These are phyloP conservation scores for Pachycephus smyrnensis DNA, from an alignment of 2,888 invertebrate genomes.

Conservation along the genomic window DNA sequence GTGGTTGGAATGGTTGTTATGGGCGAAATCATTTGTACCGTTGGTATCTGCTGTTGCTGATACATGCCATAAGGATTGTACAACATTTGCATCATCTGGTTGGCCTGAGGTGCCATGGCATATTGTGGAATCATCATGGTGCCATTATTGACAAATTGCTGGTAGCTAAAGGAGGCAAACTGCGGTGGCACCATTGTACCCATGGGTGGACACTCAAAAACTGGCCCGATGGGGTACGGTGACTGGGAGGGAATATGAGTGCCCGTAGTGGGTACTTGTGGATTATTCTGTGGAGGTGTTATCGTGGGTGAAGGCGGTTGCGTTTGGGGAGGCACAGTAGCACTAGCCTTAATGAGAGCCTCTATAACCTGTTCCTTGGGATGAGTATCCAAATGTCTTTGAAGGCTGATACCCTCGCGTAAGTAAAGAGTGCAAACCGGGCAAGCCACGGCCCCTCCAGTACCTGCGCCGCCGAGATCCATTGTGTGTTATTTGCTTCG, in stretches of 20 bases:
- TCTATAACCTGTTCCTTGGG: slow-evolving; percentile 90
- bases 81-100: slow-evolving; percentile 69
- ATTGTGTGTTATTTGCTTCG: slow-evolving; percentile 24
- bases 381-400: slow-evolving; percentile 86
- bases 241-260: slow-evolving; percentile 50
- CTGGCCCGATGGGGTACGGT: slow-evolving; percentile 60
- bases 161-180: slow-evolving; percentile 70
- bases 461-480: slow-evolving; percentile 33
- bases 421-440: slow-evolving; percentile 88
- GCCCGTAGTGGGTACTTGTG: slow-evolving; percentile 32
- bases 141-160: slow-evolving; percentile 71
- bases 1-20: slow-evolving; percentile 60
- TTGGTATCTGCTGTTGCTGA: slow-evolving; percentile 69
- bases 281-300: slow-evolving; percentile 49
- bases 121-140: slow-evolving; percentile 70
- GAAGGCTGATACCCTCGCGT: slow-evolving; percentile 84
- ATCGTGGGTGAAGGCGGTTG: slow-evolving; percentile 54
- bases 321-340: slow-evolving; percentile 54
- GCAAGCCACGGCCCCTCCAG: slow-evolving; percentile 70
- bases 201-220: slow-evolving; percentile 63
- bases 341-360: slow-evolving; percentile 73
- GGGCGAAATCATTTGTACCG: slow-evolving; percentile 69
- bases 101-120: slow-evolving; percentile 69
- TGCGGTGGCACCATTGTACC: slow-evolving; percentile 61
- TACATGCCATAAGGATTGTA: slow-evolving; percentile 69